Conservation (phyloP, 2,888 invertebrate species). For the Tanytarsus gracilentus region DNA sequence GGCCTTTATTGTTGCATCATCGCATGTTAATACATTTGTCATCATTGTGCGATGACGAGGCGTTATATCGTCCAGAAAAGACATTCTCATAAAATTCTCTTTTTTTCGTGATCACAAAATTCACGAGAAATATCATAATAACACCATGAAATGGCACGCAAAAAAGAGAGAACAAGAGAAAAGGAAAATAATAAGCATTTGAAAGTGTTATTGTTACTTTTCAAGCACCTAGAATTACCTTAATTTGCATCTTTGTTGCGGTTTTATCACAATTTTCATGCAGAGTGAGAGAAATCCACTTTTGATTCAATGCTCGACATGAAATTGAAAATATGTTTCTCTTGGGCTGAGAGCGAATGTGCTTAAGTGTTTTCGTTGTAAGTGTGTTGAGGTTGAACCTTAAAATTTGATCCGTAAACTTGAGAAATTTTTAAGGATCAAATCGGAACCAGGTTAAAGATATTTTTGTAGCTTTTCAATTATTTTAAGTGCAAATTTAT, state of each 20-base stretch:
- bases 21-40: not conserved
- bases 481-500: too few species aligned
- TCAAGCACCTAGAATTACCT: slow-evolving; percentile 9
- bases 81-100: not conserved
- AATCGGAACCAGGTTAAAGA: too few species aligned
- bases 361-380: too few species aligned
- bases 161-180: not conserved
- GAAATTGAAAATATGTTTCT: not conserved
- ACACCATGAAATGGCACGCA: slow-evolving; percentile 14
- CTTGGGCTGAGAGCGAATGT: too few species aligned
- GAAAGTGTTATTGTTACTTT: slow-evolving; percentile 25
- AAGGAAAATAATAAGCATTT: slow-evolving; percentile 1
- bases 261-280: slow-evolving; percentile 5
- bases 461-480: too few species aligned
- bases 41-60: not conserved
- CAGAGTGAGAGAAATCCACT: too few species aligned
- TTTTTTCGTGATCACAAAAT: not conserved
- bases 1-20: slow-evolving; percentile 21
- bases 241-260: slow-evolving; percentile 25
- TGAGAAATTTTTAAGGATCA: too few species aligned
- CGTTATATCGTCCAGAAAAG: not conserved
- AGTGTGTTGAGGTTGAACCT: too few species aligned
- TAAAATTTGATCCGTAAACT: too few species aligned
- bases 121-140: slow-evolving; percentile 21
- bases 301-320: too few species aligned